Percentiles rank a stretch among this genome's conserved stretches.
These are phyloP conservation scores for Petromus typicus DNA, from an alignment of 2,113 vertebrate genomes.

Conservation along the genomic window DNA sequence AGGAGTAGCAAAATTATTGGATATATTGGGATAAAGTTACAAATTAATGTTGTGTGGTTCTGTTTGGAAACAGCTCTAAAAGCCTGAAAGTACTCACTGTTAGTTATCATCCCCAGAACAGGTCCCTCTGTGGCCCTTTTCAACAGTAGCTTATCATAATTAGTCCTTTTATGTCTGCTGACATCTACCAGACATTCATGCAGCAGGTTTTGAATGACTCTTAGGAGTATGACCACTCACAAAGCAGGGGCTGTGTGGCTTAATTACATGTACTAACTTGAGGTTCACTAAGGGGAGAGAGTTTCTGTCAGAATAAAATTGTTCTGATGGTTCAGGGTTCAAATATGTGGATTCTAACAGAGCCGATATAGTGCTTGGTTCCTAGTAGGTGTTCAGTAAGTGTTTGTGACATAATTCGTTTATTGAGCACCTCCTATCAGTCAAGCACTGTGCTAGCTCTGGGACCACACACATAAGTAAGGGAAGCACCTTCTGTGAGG, in stretches of 20 bases:
- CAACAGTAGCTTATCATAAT: not conserved
- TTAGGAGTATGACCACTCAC: not conserved
- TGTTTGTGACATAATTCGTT: constrained; percentile 75
- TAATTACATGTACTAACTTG: constrained; percentile 22
- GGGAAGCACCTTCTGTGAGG: not conserved
- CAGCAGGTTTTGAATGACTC: constrained; percentile 17
- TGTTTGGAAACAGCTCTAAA: constrained; percentile 41
- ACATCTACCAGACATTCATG: not conserved
- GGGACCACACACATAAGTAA: constrained; percentile 48
- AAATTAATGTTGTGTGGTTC: constrained; percentile 8
- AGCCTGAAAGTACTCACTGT: not conserved
- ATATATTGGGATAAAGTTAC: not conserved
- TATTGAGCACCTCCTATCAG: constrained; percentile 77
- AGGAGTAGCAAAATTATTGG: not conserved
- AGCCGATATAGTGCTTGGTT: constrained; percentile 71
- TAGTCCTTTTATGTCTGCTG: constrained; percentile 4
- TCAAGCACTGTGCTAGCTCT: constrained; percentile 74
- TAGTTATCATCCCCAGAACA: not conserved
- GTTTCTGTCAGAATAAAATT: constrained; percentile 12
- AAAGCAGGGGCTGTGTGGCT: not conserved
- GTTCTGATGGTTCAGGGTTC: constrained; percentile 11
- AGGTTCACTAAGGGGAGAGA: not conserved
- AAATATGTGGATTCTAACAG: constrained; percentile 59
- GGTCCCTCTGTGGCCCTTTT: not conserved
- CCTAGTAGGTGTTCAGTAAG: constrained; percentile 75